These are phyloP conservation scores for Nyleta sp. DNA, from an alignment of 2,888 invertebrate species.

Conservation along the genomic window DNA sequence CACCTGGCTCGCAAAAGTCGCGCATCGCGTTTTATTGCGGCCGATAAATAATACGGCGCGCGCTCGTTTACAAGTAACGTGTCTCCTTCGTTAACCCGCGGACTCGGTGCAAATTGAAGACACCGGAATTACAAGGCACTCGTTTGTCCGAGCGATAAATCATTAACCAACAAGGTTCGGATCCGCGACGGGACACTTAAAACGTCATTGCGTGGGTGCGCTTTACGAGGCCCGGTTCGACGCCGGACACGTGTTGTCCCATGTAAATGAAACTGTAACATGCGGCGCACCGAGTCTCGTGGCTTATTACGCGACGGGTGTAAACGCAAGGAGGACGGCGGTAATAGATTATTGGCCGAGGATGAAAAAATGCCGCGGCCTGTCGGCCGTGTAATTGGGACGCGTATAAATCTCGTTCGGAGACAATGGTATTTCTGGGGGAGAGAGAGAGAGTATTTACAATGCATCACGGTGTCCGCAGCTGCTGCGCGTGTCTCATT, in stretches of 20 bases:
- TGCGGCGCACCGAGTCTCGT: slow-evolving; percentile 21
- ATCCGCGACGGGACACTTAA: slow-evolving; percentile 34
- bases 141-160: slow-evolving; percentile 72
- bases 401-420: slow-evolving; percentile 79
- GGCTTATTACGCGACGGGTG: slow-evolving; percentile 57
- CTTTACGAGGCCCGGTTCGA: slow-evolving; percentile 26
- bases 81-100: slow-evolving; percentile 38
- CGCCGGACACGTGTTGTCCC: slow-evolving; percentile 71
- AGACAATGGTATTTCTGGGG: slow-evolving; percentile 80
- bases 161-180: slow-evolving; percentile 66
- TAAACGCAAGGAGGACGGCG: slow-evolving; percentile 48
- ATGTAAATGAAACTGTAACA: slow-evolving; percentile 62
- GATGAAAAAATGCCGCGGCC: slow-evolving; percentile 69
- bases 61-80: slow-evolving; percentile 38
- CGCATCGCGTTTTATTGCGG: slow-evolving; percentile 9
- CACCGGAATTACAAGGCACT: slow-evolving; percentile 64
- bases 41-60: slow-evolving; percentile 39
- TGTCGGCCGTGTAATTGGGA: slow-evolving; percentile 78
- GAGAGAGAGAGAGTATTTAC: slow-evolving; percentile 71
- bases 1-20: slow-evolving; percentile 26
- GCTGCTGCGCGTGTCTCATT: slow-evolving; percentile 81
- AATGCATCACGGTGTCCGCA: slow-evolving; percentile 78
- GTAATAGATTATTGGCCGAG: slow-evolving; percentile 50
- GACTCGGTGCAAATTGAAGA: slow-evolving; percentile 65
- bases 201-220: slow-evolving; percentile 69